Conservation (phyloP, 2,113 vertebrate genomes). For the Leuciscus idus region DNA sequence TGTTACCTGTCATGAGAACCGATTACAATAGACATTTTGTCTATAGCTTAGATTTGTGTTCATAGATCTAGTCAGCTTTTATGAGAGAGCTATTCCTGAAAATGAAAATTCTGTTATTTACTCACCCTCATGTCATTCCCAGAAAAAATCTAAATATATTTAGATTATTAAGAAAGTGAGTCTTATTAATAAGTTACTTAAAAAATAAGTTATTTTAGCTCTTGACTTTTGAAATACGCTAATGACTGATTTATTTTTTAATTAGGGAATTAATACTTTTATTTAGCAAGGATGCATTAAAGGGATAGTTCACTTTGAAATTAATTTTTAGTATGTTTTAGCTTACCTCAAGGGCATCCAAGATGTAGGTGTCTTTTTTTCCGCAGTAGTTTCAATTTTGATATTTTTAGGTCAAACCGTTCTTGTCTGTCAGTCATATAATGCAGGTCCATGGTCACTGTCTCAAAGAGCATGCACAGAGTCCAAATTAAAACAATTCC, state of each 20-base stretch:
- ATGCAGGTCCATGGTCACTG: too few relatives aligned
- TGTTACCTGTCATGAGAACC: background rate
- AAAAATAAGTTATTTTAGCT: background rate
- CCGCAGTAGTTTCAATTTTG: too few relatives aligned
- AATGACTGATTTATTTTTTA: background rate
- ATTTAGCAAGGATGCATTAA: background rate
- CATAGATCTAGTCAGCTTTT: too few relatives aligned
- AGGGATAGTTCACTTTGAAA: too few relatives aligned
- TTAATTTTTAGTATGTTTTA: too few relatives aligned
- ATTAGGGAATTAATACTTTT: background rate
- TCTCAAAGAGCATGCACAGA: too few relatives aligned
- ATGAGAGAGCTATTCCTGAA: background rate
- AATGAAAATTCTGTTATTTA: background rate
- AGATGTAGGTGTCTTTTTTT: too few relatives aligned
- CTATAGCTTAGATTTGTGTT: background rate
- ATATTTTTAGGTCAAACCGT: too few relatives aligned
- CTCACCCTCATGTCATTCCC: background rate
- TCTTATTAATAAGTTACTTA: background rate
- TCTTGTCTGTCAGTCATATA: too few relatives aligned
- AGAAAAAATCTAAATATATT: background rate
- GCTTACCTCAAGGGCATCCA: too few relatives aligned
- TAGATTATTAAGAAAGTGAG: background rate
- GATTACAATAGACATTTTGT: background rate
- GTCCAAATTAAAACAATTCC: too few relatives aligned
- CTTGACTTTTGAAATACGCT: background rate